Conservation (phyloP, 1,140 invertebrate species). For the Drosophila arawakana region DNA sequence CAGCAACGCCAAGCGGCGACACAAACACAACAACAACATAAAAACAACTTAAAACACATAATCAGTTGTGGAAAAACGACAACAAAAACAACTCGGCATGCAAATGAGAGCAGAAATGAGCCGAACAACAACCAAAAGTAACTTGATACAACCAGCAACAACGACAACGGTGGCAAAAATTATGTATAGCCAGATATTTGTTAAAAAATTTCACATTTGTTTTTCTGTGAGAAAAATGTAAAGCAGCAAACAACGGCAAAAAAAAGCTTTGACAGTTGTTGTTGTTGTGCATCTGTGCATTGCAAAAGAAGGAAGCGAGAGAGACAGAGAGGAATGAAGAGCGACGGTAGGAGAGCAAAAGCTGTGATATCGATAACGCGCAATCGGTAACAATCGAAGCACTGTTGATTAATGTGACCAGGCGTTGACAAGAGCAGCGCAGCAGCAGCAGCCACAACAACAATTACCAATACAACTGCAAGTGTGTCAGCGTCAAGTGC, state of each 20-base stretch:
- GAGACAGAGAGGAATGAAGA: neutral
- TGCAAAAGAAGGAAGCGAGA: conserved; percentile 17
- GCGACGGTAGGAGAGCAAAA: conserved; percentile 8
- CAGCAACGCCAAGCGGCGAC: conserved; percentile 50
- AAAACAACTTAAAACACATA: neutral
- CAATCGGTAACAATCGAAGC: conserved; percentile 37
- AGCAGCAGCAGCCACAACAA: conserved; percentile 5
- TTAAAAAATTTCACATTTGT: conserved; percentile 43
- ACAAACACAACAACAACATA: neutral
- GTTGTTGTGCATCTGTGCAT: conserved; percentile 20
- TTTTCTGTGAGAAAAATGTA: conserved; percentile 51
- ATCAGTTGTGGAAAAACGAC: conserved; percentile 42
- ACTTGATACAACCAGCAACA: conserved; percentile 64
- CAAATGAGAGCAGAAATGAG: conserved; percentile 70
- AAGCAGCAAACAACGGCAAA: conserved; percentile 6
- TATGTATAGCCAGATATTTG: conserved; percentile 55
- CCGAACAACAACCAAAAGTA: conserved; percentile 65
- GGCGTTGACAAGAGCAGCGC: conserved; percentile 41
- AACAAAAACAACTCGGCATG: conserved; percentile 56
- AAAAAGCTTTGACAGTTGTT: conserved; percentile 13
- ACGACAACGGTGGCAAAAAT: conserved; percentile 40
- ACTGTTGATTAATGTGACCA: conserved; percentile 50
- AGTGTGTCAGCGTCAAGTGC: conserved; percentile 64
- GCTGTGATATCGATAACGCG: conserved; percentile 44
- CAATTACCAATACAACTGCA: conserved; percentile 30